These are phyloP conservation scores for Tupaia chinensis DNA, from an alignment of 2,113 vertebrate genomes.

Conservation along the genomic window DNA sequence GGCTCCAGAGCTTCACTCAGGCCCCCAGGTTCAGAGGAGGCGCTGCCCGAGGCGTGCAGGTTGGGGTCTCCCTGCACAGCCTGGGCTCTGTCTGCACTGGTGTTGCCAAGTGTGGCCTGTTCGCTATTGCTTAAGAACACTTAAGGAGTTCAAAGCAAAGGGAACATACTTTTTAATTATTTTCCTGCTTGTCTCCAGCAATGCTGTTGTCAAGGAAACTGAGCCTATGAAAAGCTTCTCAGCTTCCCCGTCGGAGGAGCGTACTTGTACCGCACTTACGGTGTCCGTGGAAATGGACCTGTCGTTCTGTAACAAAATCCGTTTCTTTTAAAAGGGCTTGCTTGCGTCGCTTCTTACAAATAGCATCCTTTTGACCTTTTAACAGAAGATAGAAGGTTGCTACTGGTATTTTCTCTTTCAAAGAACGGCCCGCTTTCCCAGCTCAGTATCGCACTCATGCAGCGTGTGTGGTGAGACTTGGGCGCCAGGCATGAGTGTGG, in stretches of 20 bases:
- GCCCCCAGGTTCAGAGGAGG: not conserved
- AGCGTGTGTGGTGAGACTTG: not conserved
- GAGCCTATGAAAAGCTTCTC: constrained; percentile 83
- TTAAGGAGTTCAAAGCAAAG: constrained; percentile 60
- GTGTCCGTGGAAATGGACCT: constrained; percentile 66
- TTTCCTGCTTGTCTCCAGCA: constrained; percentile 83
- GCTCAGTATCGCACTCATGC: not conserved
- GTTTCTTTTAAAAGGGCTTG: constrained; percentile 53
- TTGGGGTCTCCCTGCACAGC: not conserved
- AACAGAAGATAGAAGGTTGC: not conserved
- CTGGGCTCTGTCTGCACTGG: not conserved
- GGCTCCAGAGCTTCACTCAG: not conserved
- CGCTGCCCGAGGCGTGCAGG: too few relatives aligned
- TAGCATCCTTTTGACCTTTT: constrained; percentile 71
- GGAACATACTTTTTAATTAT: constrained; percentile 85
- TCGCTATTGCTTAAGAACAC: constrained; percentile 61
- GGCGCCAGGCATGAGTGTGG: not conserved
- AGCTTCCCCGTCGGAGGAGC: constrained; percentile 71
- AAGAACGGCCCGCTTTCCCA: constrained; percentile 10
- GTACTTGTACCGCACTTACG: constrained; percentile 66
- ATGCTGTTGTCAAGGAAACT: constrained; percentile 89
- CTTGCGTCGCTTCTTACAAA: constrained; percentile 48
- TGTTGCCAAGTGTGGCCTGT: not conserved
- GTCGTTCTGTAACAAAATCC: constrained; percentile 52
- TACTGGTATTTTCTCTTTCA: constrained; percentile 35